phyloP scores from a whole-genome alignment of 2,113 vertebrate genomes.

The Aspiorhynchus laticeps region DNA sequence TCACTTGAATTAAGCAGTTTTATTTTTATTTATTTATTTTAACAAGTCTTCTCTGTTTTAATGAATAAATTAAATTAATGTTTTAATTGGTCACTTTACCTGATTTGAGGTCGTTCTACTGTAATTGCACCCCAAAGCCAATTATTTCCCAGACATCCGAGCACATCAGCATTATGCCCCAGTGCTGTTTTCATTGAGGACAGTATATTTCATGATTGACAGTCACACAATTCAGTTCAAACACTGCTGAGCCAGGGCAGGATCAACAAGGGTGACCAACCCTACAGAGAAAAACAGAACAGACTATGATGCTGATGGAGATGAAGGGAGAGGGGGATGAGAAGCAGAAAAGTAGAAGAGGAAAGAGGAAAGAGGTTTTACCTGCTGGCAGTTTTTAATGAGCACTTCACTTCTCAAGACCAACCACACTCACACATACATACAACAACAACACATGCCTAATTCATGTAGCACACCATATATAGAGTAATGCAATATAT shows the following conservation, averaged over 20 bases:
- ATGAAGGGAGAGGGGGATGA: conserved; percentile 30
- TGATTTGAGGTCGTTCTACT: not conserved
- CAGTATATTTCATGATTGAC: conserved; percentile 41
- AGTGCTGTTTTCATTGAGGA: conserved; percentile 23
- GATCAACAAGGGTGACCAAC: conserved; percentile 37
- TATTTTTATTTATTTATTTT: no score
- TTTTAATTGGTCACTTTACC: conserved; percentile 1
- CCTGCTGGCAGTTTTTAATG: conserved; percentile 83
- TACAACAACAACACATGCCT: conserved; percentile 20
- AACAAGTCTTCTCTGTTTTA: not conserved
- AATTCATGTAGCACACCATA: not conserved
- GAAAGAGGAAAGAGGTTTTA: conserved; percentile 51
- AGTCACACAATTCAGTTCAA: conserved; percentile 34
- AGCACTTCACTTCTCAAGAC: conserved; percentile 68
- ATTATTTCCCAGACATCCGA: not conserved
- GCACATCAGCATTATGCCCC: conserved; percentile 10
- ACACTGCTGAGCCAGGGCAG: conserved; percentile 29
- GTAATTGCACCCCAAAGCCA: conserved; percentile 11
- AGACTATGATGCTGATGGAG: conserved; percentile 5
- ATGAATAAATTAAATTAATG: not conserved
- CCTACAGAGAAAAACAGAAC: conserved; percentile 23
- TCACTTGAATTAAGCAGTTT: not conserved
- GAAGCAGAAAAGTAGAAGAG: conserved; percentile 24
- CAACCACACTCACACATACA: conserved; percentile 31
- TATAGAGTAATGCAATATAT: not conserved